Evolutionary conservation across 2,797 vertebrate genomes (phyloP).

Genomic region (Philypnodon macrostomus): DNA sequence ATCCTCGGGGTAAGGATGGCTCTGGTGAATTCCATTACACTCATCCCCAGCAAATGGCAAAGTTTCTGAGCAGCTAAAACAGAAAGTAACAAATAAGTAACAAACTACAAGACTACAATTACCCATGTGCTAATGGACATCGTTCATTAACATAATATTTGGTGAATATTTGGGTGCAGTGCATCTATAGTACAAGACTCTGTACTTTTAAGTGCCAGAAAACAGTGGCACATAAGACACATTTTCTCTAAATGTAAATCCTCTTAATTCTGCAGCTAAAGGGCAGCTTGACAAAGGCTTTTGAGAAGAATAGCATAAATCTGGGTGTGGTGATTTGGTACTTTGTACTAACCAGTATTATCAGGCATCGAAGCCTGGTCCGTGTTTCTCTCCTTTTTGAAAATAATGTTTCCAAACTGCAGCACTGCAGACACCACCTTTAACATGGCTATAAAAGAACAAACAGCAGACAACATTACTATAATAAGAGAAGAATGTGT

Average conservation of each 20-base stretch:
- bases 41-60: constrained; percentile 93
- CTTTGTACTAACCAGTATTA: constrained; percentile 89
- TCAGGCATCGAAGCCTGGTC: constrained; percentile 99
- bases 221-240: constrained; percentile 44
- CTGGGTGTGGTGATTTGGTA: constrained; percentile 9
- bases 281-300: constrained; percentile 39
- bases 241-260: constrained; percentile 57
- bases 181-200: constrained; percentile 20
- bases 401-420: constrained; percentile 96
- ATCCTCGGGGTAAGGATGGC: constrained; percentile 93
- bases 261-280: constrained; percentile 44
- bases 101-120: constrained; percentile 12
- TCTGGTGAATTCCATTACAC: constrained; percentile 95
- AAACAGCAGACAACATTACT: constrained; percentile 8
- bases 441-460: constrained; percentile 85
- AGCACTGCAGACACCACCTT: constrained; percentile 95
- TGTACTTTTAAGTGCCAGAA: constrained; percentile 30
- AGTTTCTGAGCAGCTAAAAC: constrained; percentile 93
- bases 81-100: constrained; percentile 7
- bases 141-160: constrained; percentile 44
- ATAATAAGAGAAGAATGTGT: constrained; percentile 3
- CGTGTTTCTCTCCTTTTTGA: constrained; percentile 97
- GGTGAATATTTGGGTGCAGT: constrained; percentile 36
- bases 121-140: constrained; percentile 26
- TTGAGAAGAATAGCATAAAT: constrained; percentile 38